Base-by-base conservation (phyloP, 2,888 invertebrate genomes). In the Norana najaformis region DNA sequence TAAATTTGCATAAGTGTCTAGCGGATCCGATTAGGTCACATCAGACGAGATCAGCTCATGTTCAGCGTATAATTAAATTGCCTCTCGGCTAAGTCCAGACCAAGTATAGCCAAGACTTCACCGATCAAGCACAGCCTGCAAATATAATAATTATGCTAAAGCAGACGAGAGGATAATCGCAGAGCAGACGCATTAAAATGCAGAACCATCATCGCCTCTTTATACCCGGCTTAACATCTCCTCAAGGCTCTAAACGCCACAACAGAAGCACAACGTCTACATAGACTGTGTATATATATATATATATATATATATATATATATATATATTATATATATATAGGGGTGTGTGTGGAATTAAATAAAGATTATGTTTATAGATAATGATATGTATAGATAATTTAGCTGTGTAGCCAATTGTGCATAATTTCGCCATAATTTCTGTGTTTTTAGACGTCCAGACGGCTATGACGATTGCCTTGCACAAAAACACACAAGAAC, bases 81-180 rank as follows among this genome's bases (percentile, higher is more conserved):
- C 30, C n/a, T n/a, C 8, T n/a, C 69, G n/a, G 11, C 69, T n/a
- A 30, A 69, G 11, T n/a, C 69, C 69, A n/a, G 69, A 5, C 8
- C 8, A 5, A n/a, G n/a, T n/a, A 69, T 53, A 69, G 69, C 69
- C 69, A 69, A 11, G 69, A 69, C 69, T 4, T n/a, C 69, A n/a
- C n/a, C 8, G 4, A 69, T 69, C 69, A 69, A 69, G 69, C n/a
- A n/a, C 69, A 8, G 69, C 30, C 30, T 69, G 69, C n/a, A n/a
- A 69, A 69, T 69, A 69, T 69, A 69, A n/a, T 69, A 69, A 69
- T 69, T 69, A 69, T 69, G 69, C 69, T 69, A 69, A 69, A n/a
- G 69, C 69, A 1, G 69, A 69, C 69, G 30, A 30, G 69, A n/a
- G 69, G 69, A 69, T 69, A 2, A 69, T 69, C 69, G 30, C n/a